phyloP scores from a whole-genome alignment of 1,140 invertebrate genomes.

The Drosophila grimshawi region DNA sequence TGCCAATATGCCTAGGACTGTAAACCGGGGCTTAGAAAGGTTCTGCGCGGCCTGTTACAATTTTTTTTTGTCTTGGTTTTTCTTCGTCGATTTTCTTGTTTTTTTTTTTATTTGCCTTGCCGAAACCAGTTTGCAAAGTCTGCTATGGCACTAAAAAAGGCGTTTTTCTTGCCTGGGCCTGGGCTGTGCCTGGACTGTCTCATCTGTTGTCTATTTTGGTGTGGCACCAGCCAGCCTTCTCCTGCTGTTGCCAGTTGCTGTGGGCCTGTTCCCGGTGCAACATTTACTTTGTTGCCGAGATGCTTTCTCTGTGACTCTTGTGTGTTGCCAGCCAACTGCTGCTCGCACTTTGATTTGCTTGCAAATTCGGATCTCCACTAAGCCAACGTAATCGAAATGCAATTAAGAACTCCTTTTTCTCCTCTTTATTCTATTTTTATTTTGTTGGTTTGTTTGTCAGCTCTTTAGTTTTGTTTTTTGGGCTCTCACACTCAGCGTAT shows the following conservation, averaged over 20 bases:
- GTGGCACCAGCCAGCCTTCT: slow-evolving; percentile 37
- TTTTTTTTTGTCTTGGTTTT: slow-evolving; percentile 33
- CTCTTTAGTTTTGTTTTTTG: background rate
- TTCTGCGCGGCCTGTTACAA: slow-evolving; percentile 66
- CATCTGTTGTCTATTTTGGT: slow-evolving; percentile 78
- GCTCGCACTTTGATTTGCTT: slow-evolving; percentile 56
- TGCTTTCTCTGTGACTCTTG: slow-evolving; percentile 51
- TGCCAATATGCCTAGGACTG: slow-evolving; percentile 53
- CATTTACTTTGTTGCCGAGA: slow-evolving; percentile 71
- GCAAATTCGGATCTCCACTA: slow-evolving; percentile 55
- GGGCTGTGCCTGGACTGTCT: slow-evolving; percentile 58
- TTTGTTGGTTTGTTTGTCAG: background rate
- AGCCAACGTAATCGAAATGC: slow-evolving; percentile 77
- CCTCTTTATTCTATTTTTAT: background rate
- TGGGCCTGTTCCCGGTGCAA: slow-evolving; percentile 71
- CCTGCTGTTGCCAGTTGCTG: slow-evolving; percentile 51
- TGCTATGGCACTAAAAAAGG: slow-evolving; percentile 53
- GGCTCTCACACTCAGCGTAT: slow-evolving; percentile 13
- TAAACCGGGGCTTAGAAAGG: slow-evolving; percentile 40
- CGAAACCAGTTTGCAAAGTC: slow-evolving; percentile 59
- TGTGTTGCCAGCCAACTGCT: slow-evolving; percentile 52
- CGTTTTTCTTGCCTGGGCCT: slow-evolving; percentile 49
- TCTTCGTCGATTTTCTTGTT: background rate
- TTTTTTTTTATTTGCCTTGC: slow-evolving; percentile 27
- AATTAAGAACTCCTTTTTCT: slow-evolving; percentile 59